Evolutionary conservation across 2,888 invertebrate species (phyloP).

Genomic region (Eristalis pertinax): DNA sequence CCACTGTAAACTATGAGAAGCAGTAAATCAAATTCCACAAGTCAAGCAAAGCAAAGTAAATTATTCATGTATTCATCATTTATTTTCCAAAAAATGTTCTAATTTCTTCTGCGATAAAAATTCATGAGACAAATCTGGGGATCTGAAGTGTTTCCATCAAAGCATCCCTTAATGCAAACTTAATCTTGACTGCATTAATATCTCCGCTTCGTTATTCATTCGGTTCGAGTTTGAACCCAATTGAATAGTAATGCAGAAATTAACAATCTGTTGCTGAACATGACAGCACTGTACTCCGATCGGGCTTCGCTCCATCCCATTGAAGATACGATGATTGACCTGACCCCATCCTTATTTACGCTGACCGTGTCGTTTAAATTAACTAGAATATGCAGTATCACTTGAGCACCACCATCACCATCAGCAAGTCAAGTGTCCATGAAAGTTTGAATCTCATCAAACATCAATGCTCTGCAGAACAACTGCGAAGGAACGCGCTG

Average conservation of each 20-base stretch:
- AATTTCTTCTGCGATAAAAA: background rate
- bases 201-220: background rate
- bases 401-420: background rate
- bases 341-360: background rate
- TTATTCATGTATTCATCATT: background rate
- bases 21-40: background rate
- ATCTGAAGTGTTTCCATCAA: background rate
- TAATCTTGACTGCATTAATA: background rate
- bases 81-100: background rate
- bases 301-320: background rate
- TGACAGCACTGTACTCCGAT: background rate
- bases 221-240: background rate
- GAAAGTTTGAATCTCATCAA: conserved; percentile 1
- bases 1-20: too few relatives aligned
- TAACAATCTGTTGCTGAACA: background rate
- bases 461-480: conserved; percentile 1
- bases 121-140: background rate
- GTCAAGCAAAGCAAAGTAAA: background rate
- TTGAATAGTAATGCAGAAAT: conserved; percentile 16
- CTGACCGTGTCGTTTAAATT: conserved; percentile 15
- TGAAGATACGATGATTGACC: background rate
- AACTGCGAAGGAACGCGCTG: background rate
- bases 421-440: background rate
- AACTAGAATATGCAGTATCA: background rate
- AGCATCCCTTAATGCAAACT: background rate